phyloP scores from a whole-genome alignment of 1,140 invertebrate species.

The Aphaenogaster ashmeadi region DNA sequence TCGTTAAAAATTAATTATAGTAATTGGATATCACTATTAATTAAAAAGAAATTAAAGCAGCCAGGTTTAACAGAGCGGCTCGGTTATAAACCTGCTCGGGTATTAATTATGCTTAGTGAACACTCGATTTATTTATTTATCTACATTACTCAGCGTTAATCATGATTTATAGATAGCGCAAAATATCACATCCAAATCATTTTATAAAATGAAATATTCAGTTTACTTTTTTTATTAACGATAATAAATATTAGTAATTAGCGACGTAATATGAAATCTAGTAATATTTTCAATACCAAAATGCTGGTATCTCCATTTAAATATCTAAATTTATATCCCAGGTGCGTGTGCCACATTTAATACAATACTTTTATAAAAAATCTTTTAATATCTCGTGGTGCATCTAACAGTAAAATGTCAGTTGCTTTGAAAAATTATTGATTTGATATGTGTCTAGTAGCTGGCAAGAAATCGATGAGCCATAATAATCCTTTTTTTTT shows the following conservation, averaged over 20 bases:
- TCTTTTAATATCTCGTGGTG: neutral
- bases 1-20: conserved; percentile 64
- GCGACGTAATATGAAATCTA: neutral
- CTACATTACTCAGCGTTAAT: conserved; percentile 16
- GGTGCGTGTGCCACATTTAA: neutral
- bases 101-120: conserved; percentile 55
- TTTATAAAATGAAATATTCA: conserved; percentile 37
- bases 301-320: neutral
- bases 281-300: neutral
- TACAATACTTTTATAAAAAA: neutral
- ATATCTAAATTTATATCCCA: conserved; percentile 35
- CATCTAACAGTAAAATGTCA: neutral
- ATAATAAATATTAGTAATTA: conserved; percentile 26
- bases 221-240: conserved; percentile 16
- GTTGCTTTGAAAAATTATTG: neutral
- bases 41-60: conserved; percentile 60
- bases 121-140: conserved; percentile 57
- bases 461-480: neutral
- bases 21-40: conserved; percentile 62
- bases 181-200: conserved; percentile 19
- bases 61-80: conserved; percentile 47
- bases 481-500: neutral
- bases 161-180: conserved; percentile 20
- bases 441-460: neutral
- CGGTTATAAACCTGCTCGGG: conserved; percentile 36